A percentile compares a stretch with the other conserved stretches of the same genome.
These are phyloP conservation scores for Pocillopora verrucosa DNA, from an alignment of 64 coral and sea anemone species.

Conservation along the genomic window DNA sequence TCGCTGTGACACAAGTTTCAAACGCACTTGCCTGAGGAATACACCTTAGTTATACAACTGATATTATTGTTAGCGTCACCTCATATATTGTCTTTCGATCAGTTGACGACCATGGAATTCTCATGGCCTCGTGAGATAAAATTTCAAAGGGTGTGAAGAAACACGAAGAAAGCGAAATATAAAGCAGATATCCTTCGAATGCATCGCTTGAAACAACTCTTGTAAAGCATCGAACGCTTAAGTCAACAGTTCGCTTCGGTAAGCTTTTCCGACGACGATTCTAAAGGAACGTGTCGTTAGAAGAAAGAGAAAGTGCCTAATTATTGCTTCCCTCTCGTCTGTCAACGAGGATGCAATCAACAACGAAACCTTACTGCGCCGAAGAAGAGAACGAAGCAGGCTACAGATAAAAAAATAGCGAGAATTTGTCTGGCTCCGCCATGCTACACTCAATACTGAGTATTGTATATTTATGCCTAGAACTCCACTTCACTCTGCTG, in stretches of 20 bases:
- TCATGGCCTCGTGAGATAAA: constrained; percentile 18
- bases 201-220: neutral
- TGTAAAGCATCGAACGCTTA: neutral
- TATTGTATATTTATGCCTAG: constrained; percentile 6
- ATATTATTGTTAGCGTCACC: neutral
- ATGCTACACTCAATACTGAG: neutral
- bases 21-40: no score
- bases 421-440: neutral
- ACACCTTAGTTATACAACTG: no score
- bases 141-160: constrained; percentile 23
- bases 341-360: constrained; percentile 14
- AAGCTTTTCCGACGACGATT: neutral
- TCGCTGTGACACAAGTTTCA: no score
- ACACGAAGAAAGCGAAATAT: neutral
- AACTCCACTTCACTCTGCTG: constrained; percentile 56
- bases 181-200: neutral
- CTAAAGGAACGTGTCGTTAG: neutral
- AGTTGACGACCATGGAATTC: constrained; percentile 19
- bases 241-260: neutral
- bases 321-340: constrained; percentile 7
- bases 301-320: neutral
- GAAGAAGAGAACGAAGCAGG: neutral
- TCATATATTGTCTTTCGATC: neutral
- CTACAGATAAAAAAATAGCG: neutral
- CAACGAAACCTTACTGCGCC: constrained; percentile 19